Evolutionary conservation across 2,113 vertebrate species (phyloP).

Genomic region (Eulemur macaco): DNA sequence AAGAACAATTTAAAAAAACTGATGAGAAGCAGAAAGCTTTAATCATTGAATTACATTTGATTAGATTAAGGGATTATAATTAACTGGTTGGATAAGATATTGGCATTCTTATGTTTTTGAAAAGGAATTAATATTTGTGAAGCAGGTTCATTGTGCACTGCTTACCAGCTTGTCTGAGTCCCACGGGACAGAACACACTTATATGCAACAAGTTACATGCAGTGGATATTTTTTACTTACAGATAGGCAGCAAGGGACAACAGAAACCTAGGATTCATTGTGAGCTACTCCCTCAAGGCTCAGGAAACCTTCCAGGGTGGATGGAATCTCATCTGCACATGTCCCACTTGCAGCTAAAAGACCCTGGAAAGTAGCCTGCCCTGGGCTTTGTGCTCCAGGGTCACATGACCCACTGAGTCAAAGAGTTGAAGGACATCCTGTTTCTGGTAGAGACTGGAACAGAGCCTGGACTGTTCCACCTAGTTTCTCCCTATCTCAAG

Average conservation of each 20-base stretch:
- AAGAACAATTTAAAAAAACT: not conserved
- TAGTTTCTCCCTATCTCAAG: no score
- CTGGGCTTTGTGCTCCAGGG: not conserved
- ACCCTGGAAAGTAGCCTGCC: not conserved
- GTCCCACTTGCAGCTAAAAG: not conserved
- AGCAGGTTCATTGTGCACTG: not conserved
- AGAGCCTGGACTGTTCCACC: not conserved
- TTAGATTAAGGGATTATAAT: not conserved
- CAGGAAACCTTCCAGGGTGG: not conserved
- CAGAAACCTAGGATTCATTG: not conserved
- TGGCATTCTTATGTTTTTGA: not conserved
- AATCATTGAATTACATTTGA: not conserved
- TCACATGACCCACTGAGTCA: not conserved
- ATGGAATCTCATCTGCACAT: not conserved
- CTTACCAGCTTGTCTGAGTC: not conserved
- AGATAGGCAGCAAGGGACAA: not conserved
- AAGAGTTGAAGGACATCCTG: not conserved
- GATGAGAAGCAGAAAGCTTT: not conserved
- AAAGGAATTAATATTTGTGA: not conserved
- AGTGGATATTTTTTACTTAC: not conserved
- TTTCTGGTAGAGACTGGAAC: not conserved
- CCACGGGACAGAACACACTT: not conserved
- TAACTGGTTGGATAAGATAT: not conserved
- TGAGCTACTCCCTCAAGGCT: rapidly evolving
- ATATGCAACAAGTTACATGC: not conserved